Conservation (phyloP, 2,113 vertebrate species). For the Pollachius pollachius region DNA sequence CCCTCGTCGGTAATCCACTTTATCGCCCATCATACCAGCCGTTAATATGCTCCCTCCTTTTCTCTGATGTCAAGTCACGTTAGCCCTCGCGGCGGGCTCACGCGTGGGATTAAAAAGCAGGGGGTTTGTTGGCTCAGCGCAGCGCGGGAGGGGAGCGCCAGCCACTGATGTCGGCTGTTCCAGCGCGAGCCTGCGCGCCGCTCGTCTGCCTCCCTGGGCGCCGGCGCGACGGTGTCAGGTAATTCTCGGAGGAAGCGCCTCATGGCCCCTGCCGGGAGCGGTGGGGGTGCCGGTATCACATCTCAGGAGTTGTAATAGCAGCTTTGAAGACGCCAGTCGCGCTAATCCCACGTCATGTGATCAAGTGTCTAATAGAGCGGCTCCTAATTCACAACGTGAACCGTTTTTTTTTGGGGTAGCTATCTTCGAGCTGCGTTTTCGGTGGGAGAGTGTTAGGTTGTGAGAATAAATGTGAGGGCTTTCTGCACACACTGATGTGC, state of each 20-base stretch:
- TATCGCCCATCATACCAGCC: slow-evolving; percentile 67
- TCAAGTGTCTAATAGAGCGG: slow-evolving; percentile 74
- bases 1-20: slow-evolving; percentile 68
- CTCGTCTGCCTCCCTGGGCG: slow-evolving; percentile 68
- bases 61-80: slow-evolving; percentile 73
- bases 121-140: slow-evolving; percentile 73
- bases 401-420: slow-evolving; percentile 51
- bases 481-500: not conserved
- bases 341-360: slow-evolving; percentile 76
- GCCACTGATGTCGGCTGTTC: slow-evolving; percentile 72
- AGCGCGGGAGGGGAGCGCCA: slow-evolving; percentile 64
- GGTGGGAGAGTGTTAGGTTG: slow-evolving; percentile 57
- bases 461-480: slow-evolving; percentile 59
- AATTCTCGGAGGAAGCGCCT: slow-evolving; percentile 73
- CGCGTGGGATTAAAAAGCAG: slow-evolving; percentile 77
- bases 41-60: slow-evolving; percentile 67
- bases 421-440: slow-evolving; percentile 69
- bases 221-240: slow-evolving; percentile 72
- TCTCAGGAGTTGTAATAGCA: slow-evolving; percentile 77
- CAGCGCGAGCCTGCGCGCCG: slow-evolving; percentile 67
- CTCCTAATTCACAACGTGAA: slow-evolving; percentile 69
- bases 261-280: slow-evolving; percentile 72
- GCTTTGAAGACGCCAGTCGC: slow-evolving; percentile 73
- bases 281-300: slow-evolving; percentile 72
- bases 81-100: slow-evolving; percentile 76